A percentile compares a stretch with the other conserved stretches of the same genome.
phyloP scores from a whole-genome alignment of 2,113 vertebrate species.

The Petroica traversi region DNA sequence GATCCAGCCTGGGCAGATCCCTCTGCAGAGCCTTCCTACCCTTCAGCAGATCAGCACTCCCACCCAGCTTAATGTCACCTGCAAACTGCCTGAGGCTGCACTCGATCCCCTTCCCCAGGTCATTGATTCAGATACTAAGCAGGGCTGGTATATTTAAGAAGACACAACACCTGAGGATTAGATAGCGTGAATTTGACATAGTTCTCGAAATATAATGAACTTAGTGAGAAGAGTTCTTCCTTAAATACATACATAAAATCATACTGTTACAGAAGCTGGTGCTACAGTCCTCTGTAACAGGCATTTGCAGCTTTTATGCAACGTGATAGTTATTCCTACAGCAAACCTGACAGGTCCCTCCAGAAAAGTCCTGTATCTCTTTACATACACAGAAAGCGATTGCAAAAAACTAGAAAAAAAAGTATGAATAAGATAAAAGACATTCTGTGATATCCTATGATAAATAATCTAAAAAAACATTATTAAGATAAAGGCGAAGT shows the following conservation, averaged over 20 bases:
- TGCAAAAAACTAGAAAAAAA: neutral
- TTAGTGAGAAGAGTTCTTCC: neutral
- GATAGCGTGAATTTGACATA: neutral
- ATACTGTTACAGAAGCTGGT: neutral
- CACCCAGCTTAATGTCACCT: neutral
- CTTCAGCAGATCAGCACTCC: neutral
- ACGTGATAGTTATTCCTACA: neutral
- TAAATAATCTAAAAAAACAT: neutral
- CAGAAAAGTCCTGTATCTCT: neutral
- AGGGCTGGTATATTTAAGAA: neutral
- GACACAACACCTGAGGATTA: slow-evolving; percentile 1
- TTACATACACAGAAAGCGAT: neutral
- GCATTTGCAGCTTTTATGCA: neutral
- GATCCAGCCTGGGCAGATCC: neutral
- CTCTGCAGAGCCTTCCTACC: neutral
- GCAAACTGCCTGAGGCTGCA: accelerated
- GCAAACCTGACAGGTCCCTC: neutral
- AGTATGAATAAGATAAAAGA: neutral
- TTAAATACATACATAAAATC: neutral
- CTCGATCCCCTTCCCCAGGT: accelerated
- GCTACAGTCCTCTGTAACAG: neutral
- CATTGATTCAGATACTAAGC: neutral
- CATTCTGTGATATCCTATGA: neutral
- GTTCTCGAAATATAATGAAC: neutral
- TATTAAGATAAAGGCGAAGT: neutral